Evolutionary conservation across 2,113 vertebrate genomes (phyloP), one percentile per base, ranked within the genome.

Genomic region (Triplophysa tibetana): DNA sequence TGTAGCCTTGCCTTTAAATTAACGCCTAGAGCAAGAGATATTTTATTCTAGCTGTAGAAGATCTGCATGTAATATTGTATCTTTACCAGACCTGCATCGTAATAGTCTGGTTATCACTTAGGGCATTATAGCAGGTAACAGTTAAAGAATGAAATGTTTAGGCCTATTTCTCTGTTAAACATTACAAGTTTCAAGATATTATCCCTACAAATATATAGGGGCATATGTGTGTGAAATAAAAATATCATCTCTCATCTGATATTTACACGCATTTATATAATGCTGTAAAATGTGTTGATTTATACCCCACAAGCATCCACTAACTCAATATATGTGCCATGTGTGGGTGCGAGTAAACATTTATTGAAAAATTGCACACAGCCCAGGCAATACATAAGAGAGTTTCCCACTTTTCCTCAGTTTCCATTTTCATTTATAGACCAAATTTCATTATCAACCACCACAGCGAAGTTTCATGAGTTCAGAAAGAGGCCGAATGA

Each of bases 261-360:
- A 41, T 17, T 33, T 73, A 33, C 19, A 13, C 1, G 3, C 52
- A 41, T 58, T 60, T 41, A 41, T 21, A 58, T 23, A 73, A 60
- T 13, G 56, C 21, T 23, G 19, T 10, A 58, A 10, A 56, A 33
- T 60, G 21, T 1, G n/a, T 41, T 73, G 58, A 73, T 72, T 72
- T 58, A 58, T 72, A 58, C 19, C 29, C 70, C 52, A 14, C 29
- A 73, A 41, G 70, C 70, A 41, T 10, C 26, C 8, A 11, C 6
- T 41, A 72, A 72, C 70, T 60, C 29, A 73, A 73, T 73, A 60
- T 73, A 60, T 60, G 41, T 60, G 12, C 52, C 7, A 10, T 41
- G 52, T 14, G 52, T 58, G 29, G 11, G 54, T 60, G 50, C 2
- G 70, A 38, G 70, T 23, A 73, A 73, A 73, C 29, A 73, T 60